These are phyloP conservation scores for Nudaria mundana DNA, from an alignment of 2,888 invertebrate genomes.

Conservation along the genomic window DNA sequence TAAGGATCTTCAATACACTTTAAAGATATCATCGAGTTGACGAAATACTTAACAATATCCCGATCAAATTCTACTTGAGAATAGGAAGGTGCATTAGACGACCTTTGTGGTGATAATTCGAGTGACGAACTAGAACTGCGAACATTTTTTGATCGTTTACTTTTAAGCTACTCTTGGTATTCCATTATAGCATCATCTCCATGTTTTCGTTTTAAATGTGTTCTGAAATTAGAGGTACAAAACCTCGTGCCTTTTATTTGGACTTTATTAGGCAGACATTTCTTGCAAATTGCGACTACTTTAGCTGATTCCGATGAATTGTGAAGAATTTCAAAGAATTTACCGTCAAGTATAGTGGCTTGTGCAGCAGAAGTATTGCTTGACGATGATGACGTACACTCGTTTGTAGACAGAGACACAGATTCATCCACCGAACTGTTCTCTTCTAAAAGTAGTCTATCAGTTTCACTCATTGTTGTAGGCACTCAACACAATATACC, in stretches of 20 bases:
- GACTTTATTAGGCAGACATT: conserved; percentile 12
- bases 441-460: not conserved
- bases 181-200: conserved; percentile 6
- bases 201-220: conserved; percentile 15
- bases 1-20: conserved; percentile 10
- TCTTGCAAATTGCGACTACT: conserved; percentile 13
- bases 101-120: not conserved
- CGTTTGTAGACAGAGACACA: not conserved
- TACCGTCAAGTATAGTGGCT: not conserved
- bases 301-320: conserved; percentile 5
- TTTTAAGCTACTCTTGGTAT: conserved; percentile 10
- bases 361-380: not conserved
- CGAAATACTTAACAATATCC: conserved; percentile 12
- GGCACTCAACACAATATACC: not conserved
- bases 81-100: conserved; percentile 6
- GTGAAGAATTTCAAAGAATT: not conserved
- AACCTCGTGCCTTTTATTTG: conserved; percentile 12
- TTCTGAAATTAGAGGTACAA: conserved; percentile 11
- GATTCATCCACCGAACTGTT: not conserved
- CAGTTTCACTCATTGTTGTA: not conserved
- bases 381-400: not conserved
- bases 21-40: conserved; percentile 13
- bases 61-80: conserved; percentile 12
- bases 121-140: not conserved
- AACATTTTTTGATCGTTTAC: conserved; percentile 9